Evolutionary conservation across 1,140 invertebrate species (phyloP).

Genomic region (Leptinotarsa defecta): DNA sequence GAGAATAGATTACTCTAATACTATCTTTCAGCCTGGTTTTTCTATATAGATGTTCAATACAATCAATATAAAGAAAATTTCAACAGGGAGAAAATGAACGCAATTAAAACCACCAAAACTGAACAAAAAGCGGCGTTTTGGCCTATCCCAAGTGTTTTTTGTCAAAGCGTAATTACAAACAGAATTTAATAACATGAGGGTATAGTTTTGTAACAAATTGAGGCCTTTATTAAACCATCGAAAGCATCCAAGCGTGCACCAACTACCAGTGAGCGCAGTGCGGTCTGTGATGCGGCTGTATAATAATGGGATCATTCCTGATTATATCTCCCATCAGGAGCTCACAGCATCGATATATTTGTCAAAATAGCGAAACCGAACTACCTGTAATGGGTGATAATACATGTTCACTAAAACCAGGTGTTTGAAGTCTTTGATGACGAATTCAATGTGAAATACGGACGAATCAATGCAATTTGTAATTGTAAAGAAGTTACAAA

Average conservation of each 20-base stretch:
- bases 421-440: not conserved
- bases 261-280: conserved; percentile 27
- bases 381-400: conserved; percentile 6
- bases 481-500: too few relatives aligned
- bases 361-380: conserved; percentile 10
- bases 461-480: too few relatives aligned
- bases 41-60: too few relatives aligned
- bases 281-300: conserved; percentile 43
- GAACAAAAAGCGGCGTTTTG: not conserved
- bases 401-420: not conserved
- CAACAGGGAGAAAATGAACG: too few relatives aligned
- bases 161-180: not conserved
- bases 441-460: too few relatives aligned
- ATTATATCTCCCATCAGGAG: conserved; percentile 50
- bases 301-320: conserved; percentile 52
- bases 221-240: not conserved
- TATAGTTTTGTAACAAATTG: conserved; percentile 12
- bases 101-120: not conserved
- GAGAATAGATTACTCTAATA: too few relatives aligned
- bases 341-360: conserved; percentile 51
- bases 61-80: too few relatives aligned
- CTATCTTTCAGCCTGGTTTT: too few relatives aligned
- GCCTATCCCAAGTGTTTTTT: not conserved
- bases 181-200: conserved; percentile 3
- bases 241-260: not conserved